Percentiles rank a stretch among this genome's conserved stretches.
These are phyloP conservation scores for Tamandua tetradactyla DNA, from an alignment of 2,797 vertebrate species.

Conservation along the genomic window DNA sequence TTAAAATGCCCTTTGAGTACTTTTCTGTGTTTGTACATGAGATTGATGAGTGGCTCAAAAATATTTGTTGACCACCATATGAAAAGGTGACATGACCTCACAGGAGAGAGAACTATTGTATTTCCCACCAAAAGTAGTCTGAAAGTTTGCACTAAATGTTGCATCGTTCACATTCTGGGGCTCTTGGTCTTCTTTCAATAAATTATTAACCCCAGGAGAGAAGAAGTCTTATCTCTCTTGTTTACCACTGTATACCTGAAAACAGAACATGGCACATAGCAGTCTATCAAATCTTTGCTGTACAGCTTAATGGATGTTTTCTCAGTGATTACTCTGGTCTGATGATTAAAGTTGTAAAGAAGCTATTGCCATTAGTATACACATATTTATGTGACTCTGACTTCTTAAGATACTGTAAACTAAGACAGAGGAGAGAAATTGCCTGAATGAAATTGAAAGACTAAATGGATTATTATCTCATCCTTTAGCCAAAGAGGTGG, in stretches of 20 bases:
- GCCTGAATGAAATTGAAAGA: background rate
- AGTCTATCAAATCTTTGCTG: background rate
- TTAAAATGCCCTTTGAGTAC: constrained; percentile 21
- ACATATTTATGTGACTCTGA: background rate
- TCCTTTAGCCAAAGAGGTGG: background rate
- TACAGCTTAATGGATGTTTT: background rate
- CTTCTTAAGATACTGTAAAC: background rate
- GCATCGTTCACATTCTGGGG: background rate
- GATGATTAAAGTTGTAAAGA: background rate
- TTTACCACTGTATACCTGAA: background rate
- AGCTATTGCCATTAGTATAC: background rate
- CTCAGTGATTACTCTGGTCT: background rate
- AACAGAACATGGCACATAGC: background rate
- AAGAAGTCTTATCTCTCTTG: background rate
- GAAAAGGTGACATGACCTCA: background rate
- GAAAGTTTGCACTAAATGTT: background rate
- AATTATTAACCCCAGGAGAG: background rate
- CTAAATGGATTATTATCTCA: background rate
- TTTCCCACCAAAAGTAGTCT: background rate
- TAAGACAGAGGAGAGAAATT: background rate
- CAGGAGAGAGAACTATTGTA: background rate
- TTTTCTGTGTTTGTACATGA: background rate
- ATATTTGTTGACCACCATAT: background rate
- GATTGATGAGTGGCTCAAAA: background rate
- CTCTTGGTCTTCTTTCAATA: background rate